These are phyloP conservation scores for Bothrops alternatus DNA, from an alignment of 2,797 vertebrate genomes.

Conservation along the genomic window DNA sequence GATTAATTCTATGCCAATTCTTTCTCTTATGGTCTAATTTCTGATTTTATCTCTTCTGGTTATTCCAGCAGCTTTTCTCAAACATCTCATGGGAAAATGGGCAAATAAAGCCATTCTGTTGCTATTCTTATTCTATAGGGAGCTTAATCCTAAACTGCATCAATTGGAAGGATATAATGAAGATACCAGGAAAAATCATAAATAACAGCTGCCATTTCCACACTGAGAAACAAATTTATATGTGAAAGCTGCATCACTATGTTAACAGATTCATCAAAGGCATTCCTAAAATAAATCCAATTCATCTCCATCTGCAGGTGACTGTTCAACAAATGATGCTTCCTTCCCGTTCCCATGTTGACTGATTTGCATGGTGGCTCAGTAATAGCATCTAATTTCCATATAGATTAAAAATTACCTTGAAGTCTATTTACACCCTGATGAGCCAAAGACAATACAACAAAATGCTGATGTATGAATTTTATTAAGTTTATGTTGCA, in stretches of 20 bases:
- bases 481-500: conserved; percentile 43
- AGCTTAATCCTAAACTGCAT: not conserved
- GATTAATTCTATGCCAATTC: not conserved
- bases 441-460: conserved; percentile 65
- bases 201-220: not conserved
- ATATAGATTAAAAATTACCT: conserved; percentile 72
- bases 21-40: not conserved
- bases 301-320: conserved; percentile 50
- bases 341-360: conserved; percentile 48
- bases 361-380: conserved; percentile 56
- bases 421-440: conserved; percentile 62
- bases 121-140: not conserved
- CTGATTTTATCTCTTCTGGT: not conserved
- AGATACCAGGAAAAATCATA: not conserved
- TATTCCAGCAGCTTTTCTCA: not conserved
- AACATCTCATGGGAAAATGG: not conserved
- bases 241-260: conserved; percentile 29
- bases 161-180: not conserved
- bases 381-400: conserved; percentile 66
- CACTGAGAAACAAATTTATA: conserved; percentile 11
- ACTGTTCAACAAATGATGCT: conserved; percentile 33
- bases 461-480: conserved; percentile 40
- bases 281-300: conserved; percentile 57
- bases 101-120: not conserved
- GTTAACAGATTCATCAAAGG: conserved; percentile 32